Evolutionary conservation across 2,113 vertebrate species (phyloP), one percentile per base, ranked within the genome.

Genomic region (Bos indicus): DNA sequence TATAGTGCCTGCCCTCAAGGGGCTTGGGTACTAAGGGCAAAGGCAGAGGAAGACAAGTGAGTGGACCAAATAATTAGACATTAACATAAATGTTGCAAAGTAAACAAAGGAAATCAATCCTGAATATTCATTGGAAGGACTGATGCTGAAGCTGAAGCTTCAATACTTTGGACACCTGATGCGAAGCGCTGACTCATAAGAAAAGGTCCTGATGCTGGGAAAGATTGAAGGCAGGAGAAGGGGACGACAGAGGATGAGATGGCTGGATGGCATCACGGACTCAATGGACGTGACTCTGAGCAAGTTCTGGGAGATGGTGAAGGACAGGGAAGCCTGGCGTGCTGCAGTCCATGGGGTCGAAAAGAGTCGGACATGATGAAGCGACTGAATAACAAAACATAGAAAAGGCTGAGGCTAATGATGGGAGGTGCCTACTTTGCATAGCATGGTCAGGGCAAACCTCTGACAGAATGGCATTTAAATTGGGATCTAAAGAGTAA

Each of bases 321-420:
- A 23, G n/a, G 67, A 40, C 67, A 71, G n/a, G 19, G n/a, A 40
- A 71, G 9, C 19, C 67, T 71, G 64, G 9, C 0, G 2, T 71
- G 64, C 64, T 71, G 67, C 67, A 23, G 67, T 71, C 67, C n/a
- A 71, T 12, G 10, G 19, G 9, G n/a, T 23, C 0, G 0, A 23
- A 71, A 71, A 71, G n/a, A 40, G 5, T 71, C 0, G 0, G n/a
- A 23, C 19, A 40, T 0, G 5, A 71, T 2, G 10, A n/a, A 71
- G 19, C 0, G 5, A 71, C 67, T 23, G 67, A 71, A 23, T 40
- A 71, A 12, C 10, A 71, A 71, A 71, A 71, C 67, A 36, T 23
- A 71, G 19, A 62, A 74, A 91, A 28, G 15, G 7, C 57, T 67
- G 77, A 88, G 51, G 30, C 40, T 26, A 57, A 57, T 52, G 23